Evolutionary conservation across 2,888 invertebrate genomes (phyloP).

Genomic region (Mesorhabditis spiculigera): DNA sequence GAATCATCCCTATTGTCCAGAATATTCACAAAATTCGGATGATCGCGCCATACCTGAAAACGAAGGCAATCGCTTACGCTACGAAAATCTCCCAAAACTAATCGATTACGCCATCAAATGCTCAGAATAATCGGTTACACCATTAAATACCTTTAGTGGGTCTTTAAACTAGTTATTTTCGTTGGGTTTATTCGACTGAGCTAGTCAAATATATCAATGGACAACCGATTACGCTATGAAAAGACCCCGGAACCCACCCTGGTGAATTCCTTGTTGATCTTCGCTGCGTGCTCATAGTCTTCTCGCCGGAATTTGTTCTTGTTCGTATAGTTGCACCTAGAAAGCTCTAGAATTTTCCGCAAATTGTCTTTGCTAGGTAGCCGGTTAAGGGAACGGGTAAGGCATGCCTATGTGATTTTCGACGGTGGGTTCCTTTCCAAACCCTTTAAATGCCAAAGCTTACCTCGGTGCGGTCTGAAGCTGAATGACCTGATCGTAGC

Average conservation of each 20-base stretch:
- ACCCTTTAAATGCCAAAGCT: neutral
- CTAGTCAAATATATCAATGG: neutral
- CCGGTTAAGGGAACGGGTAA: too few species aligned
- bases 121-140: too few species aligned
- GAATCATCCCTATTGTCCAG: neutral
- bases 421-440: neutral
- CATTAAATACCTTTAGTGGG: too few species aligned
- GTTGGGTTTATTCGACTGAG: too few species aligned
- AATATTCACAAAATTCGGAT: conserved; percentile 3
- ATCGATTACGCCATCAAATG: too few species aligned
- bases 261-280: conserved; percentile 3
- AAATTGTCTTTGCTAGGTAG: neutral
- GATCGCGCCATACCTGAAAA: neutral
- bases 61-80: neutral
- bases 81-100: neutral
- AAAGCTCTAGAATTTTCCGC: neutral
- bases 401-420: neutral
- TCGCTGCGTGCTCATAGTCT: neutral
- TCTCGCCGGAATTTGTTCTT: neutral
- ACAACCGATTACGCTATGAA: neutral
- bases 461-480: neutral
- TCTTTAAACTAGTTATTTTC: too few species aligned
- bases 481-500: neutral
- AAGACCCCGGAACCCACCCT: neutral
- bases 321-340: neutral